Percentiles rank a stretch among this genome's conserved stretches.
These are phyloP conservation scores for Chaetophractus vellerosus DNA, from an alignment of 2,797 vertebrate genomes.

Conservation along the genomic window DNA sequence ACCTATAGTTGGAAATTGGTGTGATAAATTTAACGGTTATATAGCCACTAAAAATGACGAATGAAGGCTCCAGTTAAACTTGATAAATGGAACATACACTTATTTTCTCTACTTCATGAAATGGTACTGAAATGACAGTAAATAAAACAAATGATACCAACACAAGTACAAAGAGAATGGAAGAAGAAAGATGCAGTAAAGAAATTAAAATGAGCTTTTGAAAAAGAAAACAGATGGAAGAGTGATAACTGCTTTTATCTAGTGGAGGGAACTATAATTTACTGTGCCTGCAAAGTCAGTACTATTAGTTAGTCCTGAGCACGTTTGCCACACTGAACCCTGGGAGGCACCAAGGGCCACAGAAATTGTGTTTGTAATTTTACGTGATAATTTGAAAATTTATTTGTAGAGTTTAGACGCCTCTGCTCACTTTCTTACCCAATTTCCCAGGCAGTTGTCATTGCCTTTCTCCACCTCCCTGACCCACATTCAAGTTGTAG, in stretches of 20 bases:
- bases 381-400: neutral
- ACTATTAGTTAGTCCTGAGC: no score
- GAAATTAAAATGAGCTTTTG: neutral
- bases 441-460: neutral
- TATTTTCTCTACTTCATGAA: neutral
- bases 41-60: neutral
- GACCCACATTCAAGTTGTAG: neutral
- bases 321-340: no score
- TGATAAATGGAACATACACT: neutral
- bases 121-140: neutral
- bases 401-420: neutral
- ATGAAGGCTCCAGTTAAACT: neutral
- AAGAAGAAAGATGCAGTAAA: neutral
- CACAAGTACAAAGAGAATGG: neutral
- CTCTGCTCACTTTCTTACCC: neutral
- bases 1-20: neutral
- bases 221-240: neutral
- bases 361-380: neutral
- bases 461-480: neutral
- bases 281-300: neutral
- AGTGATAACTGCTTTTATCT: neutral
- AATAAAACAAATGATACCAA: neutral
- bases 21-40: neutral
- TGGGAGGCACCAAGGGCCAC: neutral
- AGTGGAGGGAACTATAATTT: no score